Conservation (phyloP, 2,888 invertebrate species). For the Sphaeridia pumilis region DNA sequence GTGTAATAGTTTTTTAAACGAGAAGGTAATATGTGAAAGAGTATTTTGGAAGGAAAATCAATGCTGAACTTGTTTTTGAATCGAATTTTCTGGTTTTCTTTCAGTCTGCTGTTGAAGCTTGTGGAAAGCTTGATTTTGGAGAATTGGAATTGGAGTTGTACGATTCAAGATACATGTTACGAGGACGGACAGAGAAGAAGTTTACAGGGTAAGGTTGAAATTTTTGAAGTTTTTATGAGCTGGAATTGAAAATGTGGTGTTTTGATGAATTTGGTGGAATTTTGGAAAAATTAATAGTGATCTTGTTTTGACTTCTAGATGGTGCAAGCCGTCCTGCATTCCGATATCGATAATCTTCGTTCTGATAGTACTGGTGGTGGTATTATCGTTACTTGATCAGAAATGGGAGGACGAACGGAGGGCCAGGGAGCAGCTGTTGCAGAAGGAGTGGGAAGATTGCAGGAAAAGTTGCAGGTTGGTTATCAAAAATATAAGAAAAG, state of each 20-base stretch:
- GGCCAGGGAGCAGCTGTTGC: slow-evolving; percentile 54
- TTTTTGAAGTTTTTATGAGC: no score
- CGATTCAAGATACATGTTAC: slow-evolving; percentile 63
- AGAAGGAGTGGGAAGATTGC: slow-evolving; percentile 51
- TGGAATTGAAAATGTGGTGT: neutral
- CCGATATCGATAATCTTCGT: slow-evolving; percentile 33
- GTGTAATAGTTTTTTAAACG: no score
- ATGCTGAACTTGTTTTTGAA: no score
- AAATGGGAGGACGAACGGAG: slow-evolving; percentile 36
- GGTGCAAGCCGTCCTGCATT: slow-evolving; percentile 66
- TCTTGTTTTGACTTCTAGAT: slow-evolving; percentile 38
- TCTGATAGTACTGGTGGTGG: slow-evolving; percentile 31
- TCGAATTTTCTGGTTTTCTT: slow-evolving; percentile 8
- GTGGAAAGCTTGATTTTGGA: slow-evolving; percentile 34
- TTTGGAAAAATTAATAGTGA: no score
- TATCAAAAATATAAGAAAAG: no score
- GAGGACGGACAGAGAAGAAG: slow-evolving; percentile 37
- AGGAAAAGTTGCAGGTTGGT: slow-evolving; percentile 56
- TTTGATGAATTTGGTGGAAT: no score
- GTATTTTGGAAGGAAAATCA: no score
- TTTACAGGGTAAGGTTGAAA: slow-evolving; percentile 31
- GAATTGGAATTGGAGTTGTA: slow-evolving; percentile 60
- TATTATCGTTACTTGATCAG: slow-evolving; percentile 31
- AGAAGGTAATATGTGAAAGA: no score
- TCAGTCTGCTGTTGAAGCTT: slow-evolving; percentile 31